phyloP scores from a whole-genome alignment of 2,888 invertebrate species.

The Pimpla rufipes region DNA sequence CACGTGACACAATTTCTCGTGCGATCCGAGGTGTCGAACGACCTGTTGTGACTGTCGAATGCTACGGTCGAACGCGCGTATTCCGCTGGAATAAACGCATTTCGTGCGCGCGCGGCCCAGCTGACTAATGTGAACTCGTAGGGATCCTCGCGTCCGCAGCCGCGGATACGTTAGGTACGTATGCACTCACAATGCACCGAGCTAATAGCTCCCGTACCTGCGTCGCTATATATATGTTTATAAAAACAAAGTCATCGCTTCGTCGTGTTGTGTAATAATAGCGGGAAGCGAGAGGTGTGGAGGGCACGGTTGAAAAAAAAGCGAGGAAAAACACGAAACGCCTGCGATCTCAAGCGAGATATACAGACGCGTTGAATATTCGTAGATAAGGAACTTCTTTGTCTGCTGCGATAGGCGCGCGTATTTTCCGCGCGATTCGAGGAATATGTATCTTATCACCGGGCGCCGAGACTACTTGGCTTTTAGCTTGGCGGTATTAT shows the following conservation, averaged over 20 bases:
- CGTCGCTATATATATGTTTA: not conserved
- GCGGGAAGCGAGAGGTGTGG: constrained; percentile 11
- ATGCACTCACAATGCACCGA: constrained; percentile 53
- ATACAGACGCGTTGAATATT: not conserved
- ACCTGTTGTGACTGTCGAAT: not conserved
- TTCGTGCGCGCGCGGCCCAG: constrained; percentile 30
- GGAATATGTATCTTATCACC: constrained; percentile 6
- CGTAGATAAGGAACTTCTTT: constrained; percentile 44
- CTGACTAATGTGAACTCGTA: constrained; percentile 63
- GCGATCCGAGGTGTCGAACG: not conserved
- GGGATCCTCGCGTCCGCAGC: constrained; percentile 49
- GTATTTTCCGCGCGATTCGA: not conserved
- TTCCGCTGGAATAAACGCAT: not conserved
- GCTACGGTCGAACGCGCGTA: constrained; percentile 1
- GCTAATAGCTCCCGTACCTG: constrained; percentile 32
- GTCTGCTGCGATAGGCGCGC: constrained; percentile 15
- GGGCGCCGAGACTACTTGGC: not conserved
- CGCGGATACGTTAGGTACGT: constrained; percentile 60
- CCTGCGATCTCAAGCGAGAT: not conserved
- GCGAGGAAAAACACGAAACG: not conserved
- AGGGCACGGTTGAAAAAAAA: not conserved
- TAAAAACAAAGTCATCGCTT: constrained; percentile 54
- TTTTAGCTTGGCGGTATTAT: not conserved
- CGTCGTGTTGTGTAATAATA: constrained; percentile 54
- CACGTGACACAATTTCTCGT: not conserved